Evolutionary conservation across 2,797 vertebrate species (phyloP).

Genomic region (Etheostoma perlongum): DNA sequence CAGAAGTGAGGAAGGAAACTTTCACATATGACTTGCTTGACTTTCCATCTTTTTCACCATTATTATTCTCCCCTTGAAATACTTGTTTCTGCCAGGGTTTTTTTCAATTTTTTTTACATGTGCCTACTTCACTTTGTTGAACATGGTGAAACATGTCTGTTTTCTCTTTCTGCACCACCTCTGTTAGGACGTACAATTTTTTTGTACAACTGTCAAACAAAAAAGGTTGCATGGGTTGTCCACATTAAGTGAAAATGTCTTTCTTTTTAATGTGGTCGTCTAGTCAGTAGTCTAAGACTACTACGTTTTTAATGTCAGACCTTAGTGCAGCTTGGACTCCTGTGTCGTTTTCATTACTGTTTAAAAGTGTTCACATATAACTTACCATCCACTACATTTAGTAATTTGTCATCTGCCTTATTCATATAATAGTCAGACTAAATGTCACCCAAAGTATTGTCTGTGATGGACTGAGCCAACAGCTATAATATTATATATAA

Average conservation of each 20-base stretch:
- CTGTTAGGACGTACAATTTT: constrained; percentile 29
- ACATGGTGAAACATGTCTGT: constrained; percentile 37
- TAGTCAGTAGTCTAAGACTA: neutral
- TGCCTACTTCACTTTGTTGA: constrained; percentile 47
- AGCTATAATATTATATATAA: no score
- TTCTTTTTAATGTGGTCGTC: neutral
- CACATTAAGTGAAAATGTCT: constrained; percentile 32
- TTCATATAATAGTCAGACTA: neutral
- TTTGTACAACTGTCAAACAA: constrained; percentile 23
- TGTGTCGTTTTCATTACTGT: neutral
- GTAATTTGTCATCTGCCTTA: neutral
- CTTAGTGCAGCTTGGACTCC: neutral
- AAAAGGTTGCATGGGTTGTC: constrained; percentile 24
- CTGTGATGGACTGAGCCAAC: no score
- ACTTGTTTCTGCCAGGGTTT: constrained; percentile 55
- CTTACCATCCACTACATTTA: neutral
- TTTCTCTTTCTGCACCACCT: constrained; percentile 31
- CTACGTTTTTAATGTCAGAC: neutral
- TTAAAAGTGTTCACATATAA: neutral
- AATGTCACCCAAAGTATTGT: neutral
- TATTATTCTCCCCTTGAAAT: constrained; percentile 68
- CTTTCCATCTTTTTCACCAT: constrained; percentile 70
- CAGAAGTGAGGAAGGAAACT: constrained; percentile 71
- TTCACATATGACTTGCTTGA: constrained; percentile 76
- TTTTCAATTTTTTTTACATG: constrained; percentile 61